A percentile compares a stretch with the other conserved stretches of the same genome.
Conservation (phyloP, 2,888 invertebrate species). For the Andrena minutula region DNA sequence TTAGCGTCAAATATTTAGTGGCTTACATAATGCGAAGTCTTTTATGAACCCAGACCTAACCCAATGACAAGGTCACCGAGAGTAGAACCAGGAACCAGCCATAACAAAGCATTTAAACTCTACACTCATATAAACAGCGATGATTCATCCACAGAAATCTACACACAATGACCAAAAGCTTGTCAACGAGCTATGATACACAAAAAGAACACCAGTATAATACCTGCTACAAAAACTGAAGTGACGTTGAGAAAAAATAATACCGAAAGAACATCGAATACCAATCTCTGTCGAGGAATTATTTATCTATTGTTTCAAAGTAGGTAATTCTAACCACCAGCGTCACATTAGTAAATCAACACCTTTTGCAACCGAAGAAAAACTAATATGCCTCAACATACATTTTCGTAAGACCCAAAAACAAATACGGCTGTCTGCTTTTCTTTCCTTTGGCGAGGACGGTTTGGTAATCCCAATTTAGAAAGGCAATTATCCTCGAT, state of each 20-base stretch:
- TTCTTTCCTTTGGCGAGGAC: background rate
- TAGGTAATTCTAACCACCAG: background rate
- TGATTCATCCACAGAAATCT: too few species aligned
- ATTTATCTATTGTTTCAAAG: background rate
- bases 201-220: too few species aligned
- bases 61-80: too few species aligned
- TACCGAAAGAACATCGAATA: background rate
- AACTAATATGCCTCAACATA: background rate
- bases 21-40: background rate
- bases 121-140: too few species aligned
- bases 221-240: too few species aligned
- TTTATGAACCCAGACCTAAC: too few species aligned
- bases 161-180: too few species aligned
- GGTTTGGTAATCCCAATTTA: conserved; percentile 3
- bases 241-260: background rate
- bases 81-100: too few species aligned
- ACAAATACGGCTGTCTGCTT: background rate
- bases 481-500: conserved; percentile 9
- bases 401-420: background rate
- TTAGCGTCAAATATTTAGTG: background rate
- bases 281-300: background rate
- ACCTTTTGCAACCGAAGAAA: background rate
- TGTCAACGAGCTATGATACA: too few species aligned
- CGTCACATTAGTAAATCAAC: background rate
- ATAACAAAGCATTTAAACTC: too few species aligned